Evolutionary conservation across 2,888 invertebrate genomes (phyloP).

Genomic region (Rotaria socialis): DNA sequence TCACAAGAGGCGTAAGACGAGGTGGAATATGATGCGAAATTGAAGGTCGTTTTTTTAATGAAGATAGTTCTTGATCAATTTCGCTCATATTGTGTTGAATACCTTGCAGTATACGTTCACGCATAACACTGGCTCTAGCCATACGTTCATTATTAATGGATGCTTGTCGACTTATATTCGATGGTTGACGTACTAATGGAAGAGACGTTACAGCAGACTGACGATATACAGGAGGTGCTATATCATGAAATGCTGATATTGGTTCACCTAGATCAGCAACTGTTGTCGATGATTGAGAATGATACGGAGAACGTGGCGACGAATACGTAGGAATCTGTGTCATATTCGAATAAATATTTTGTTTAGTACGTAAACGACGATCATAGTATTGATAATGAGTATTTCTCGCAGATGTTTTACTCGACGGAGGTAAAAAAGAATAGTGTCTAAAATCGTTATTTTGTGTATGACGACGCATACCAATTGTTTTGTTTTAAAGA

Average conservation of each 20-base stretch:
- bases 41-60: not conserved
- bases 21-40: not conserved
- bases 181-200: not conserved
- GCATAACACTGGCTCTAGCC: not conserved
- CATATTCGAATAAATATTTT: not conserved
- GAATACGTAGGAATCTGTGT: not conserved
- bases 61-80: not conserved
- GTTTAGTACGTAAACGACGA: not conserved
- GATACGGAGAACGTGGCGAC: not conserved
- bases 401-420: not conserved
- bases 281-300: not conserved
- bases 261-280: not conserved
- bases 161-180: not conserved
- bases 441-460: not conserved
- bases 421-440: not conserved
- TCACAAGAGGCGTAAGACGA: not conserved
- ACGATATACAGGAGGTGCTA: not conserved
- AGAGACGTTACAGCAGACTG: not conserved
- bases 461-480: not conserved
- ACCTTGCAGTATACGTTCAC: not conserved
- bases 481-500: not conserved
- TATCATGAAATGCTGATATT: not conserved
- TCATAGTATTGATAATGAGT: not conserved
- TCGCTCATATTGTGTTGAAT: not conserved
- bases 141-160: not conserved